A percentile compares a stretch with the other conserved stretches of the same genome.
phyloP scores from a whole-genome alignment of 2,113 vertebrate species.

The Ammodramus savannarum region DNA sequence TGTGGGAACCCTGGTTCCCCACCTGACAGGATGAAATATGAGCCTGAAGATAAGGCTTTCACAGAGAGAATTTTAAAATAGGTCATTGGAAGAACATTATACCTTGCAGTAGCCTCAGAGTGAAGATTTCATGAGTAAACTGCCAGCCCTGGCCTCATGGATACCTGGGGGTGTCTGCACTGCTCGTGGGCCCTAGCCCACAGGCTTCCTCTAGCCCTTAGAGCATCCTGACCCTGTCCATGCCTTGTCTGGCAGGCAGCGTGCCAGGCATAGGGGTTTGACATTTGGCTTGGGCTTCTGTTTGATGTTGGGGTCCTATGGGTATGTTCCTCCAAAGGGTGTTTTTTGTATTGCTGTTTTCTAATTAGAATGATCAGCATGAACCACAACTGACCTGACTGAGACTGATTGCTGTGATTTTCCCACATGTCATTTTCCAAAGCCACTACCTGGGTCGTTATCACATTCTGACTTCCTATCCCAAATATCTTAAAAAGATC shows the following conservation, averaged over 20 bases:
- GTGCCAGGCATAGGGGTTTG: rapidly evolving
- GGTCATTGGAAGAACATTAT: not conserved
- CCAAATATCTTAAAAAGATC: not conserved
- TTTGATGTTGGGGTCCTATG: not conserved
- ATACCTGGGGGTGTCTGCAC: rapidly evolving
- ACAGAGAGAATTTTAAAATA: not conserved
- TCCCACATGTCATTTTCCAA: not conserved
- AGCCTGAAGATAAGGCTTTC: not conserved
- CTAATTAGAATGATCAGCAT: not conserved
- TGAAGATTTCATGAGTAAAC: not conserved
- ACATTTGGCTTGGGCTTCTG: not conserved
- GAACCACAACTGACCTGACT: not conserved
- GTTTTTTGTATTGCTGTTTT: not conserved
- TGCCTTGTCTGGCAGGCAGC: not conserved
- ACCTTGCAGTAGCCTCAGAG: not conserved
- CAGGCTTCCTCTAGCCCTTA: not conserved
- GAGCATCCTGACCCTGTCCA: not conserved
- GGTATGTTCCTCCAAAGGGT: not conserved
- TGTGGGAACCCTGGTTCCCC: not conserved
- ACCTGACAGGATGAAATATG: not conserved
- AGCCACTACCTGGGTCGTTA: rapidly evolving
- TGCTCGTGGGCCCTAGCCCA: rapidly evolving
- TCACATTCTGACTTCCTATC: not conserved
- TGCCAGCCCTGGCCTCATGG: not conserved
- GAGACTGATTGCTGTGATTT: not conserved